Conservation (phyloP, 2,113 vertebrate genomes). For the Chaetura pelagica region DNA sequence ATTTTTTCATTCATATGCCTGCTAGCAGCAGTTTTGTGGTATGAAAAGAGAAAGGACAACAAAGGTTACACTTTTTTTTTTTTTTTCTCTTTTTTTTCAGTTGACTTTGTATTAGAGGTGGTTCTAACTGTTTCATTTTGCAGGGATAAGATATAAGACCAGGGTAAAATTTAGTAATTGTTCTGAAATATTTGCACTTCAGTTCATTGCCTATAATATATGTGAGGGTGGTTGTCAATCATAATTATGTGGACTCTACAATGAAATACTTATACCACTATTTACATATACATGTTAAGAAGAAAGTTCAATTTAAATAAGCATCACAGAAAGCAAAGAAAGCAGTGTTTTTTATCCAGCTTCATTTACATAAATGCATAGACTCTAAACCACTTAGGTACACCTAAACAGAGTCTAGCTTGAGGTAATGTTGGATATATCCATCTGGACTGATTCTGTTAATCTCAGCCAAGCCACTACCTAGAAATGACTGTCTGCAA, state of each 20-base stretch:
- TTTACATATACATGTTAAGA: neutral
- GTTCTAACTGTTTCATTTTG: neutral
- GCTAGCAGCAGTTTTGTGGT: neutral
- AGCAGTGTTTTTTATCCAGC: neutral
- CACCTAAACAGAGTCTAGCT: neutral
- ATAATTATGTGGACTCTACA: neutral
- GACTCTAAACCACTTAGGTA: neutral
- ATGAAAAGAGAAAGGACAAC: neutral
- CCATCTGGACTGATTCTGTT: neutral
- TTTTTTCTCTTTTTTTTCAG: neutral
- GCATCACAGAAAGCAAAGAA: neutral
- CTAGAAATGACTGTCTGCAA: neutral
- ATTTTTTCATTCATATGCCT: neutral
- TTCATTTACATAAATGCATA: neutral
- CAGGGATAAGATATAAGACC: neutral
- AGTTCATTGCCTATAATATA: neutral
- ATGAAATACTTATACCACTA: neutral
- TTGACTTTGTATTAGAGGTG: neutral
- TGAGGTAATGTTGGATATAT: neutral
- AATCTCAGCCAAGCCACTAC: neutral
- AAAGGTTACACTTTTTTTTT: neutral
- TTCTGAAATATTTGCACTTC: neutral
- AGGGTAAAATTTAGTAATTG: neutral
- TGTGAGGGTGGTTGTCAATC: neutral
- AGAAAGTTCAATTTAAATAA: neutral